A percentile compares a stretch with the other conserved stretches of the same genome.
These are phyloP conservation scores for Lacerta agilis DNA, from an alignment of 2,797 vertebrate species.

Conservation along the genomic window DNA sequence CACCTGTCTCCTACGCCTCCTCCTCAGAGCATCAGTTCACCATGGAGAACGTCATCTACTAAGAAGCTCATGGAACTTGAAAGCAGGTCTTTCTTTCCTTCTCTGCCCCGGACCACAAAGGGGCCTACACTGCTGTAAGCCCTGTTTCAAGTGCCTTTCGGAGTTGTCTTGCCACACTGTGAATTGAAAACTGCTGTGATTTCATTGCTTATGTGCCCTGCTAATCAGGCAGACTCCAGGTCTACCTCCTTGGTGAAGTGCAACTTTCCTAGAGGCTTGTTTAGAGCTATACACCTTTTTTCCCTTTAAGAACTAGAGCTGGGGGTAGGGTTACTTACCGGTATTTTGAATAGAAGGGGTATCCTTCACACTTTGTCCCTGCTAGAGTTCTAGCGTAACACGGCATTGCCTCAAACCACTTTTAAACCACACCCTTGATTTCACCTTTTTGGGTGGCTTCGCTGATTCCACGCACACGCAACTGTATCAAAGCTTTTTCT, in stretches of 20 bases:
- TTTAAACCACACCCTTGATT: neutral
- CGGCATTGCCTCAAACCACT: conserved; percentile 25
- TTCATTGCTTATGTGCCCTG: conserved; percentile 35
- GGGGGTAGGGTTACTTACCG: neutral
- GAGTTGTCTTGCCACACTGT: neutral
- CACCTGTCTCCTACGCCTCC: conserved; percentile 67
- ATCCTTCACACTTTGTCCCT: conserved; percentile 15
- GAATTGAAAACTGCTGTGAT: conserved; percentile 31
- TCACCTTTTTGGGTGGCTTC: neutral
- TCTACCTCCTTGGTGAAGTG: conserved; percentile 20
- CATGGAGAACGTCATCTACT: conserved; percentile 53
- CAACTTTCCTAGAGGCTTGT: conserved; percentile 39
- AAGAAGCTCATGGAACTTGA: conserved; percentile 83
- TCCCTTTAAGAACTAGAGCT: neutral
- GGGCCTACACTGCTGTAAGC: conserved; percentile 89
- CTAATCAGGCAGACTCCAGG: conserved; percentile 19
- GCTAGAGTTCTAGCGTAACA: conserved; percentile 42
- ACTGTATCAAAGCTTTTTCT: neutral
- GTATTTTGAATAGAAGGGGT: neutral
- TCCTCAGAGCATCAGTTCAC: conserved; percentile 57
- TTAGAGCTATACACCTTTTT: conserved; percentile 14
- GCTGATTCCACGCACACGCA: neutral
- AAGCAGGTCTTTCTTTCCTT: conserved; percentile 81
- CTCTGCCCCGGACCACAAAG: conserved; percentile 85
- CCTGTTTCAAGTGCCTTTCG: conserved; percentile 45